Percentiles rank a stretch among this genome's conserved stretches.
Conservation (phyloP, 1,140 invertebrate species). For the Fopius arisanus region DNA sequence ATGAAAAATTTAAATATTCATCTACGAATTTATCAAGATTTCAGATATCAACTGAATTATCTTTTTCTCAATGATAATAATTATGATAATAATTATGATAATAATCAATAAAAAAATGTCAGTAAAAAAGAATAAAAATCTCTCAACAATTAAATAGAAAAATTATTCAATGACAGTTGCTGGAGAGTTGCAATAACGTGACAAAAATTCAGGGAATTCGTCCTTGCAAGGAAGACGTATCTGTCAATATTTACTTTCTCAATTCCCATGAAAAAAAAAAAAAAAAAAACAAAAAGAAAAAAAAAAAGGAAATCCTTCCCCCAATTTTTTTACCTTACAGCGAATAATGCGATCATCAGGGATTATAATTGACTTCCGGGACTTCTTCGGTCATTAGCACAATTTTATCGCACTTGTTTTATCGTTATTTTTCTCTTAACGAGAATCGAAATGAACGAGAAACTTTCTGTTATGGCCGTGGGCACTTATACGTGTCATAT, state of each 20-base stretch:
- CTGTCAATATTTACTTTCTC: not conserved
- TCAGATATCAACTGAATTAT: no score
- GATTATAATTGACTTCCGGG: not conserved
- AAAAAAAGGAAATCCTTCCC: not conserved
- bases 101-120: no score
- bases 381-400: not conserved
- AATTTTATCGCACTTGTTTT: not conserved
- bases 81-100: no score
- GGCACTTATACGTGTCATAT: slow-evolving; percentile 30
- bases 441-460: not conserved
- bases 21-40: no score
- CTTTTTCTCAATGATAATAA: no score
- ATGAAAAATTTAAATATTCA: no score
- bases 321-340: not conserved
- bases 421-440: not conserved
- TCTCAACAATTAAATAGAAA: not conserved
- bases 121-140: not conserved
- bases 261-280: not conserved
- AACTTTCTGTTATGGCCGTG: slow-evolving; percentile 8
- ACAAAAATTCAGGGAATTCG: not conserved
- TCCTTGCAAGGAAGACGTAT: not conserved
- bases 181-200: not conserved
- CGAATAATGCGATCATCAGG: not conserved
- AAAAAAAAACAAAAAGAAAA: not conserved
- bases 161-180: no score